A percentile compares a stretch with the other conserved stretches of the same genome.
Conservation (phyloP, 2,888 invertebrate species). For the Drosophila falleni region DNA sequence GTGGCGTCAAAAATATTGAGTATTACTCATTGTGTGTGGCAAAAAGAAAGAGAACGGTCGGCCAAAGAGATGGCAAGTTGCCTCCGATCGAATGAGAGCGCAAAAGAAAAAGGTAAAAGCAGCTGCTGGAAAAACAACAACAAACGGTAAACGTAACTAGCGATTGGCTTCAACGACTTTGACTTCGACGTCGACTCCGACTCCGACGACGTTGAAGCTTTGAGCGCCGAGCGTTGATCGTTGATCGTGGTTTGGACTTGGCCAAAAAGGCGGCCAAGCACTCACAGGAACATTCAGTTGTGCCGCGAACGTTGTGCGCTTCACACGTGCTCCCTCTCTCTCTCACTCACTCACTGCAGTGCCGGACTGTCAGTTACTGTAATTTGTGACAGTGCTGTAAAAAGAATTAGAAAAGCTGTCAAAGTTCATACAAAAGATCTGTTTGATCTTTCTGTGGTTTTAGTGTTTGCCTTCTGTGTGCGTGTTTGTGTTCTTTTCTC, state of each 20-base stretch:
- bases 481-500: constrained; percentile 29
- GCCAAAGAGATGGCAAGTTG: constrained; percentile 40
- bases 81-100: constrained; percentile 58
- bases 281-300: constrained; percentile 83
- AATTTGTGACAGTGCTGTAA: constrained; percentile 34
- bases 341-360: constrained; percentile 12
- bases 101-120: constrained; percentile 76
- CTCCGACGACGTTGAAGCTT: constrained; percentile 5
- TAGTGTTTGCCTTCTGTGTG: constrained; percentile 16
- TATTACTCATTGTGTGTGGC: background rate
- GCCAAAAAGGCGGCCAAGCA: constrained; percentile 82
- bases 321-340: constrained; percentile 75
- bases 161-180: constrained; percentile 38
- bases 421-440: constrained; percentile 26
- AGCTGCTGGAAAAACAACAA: constrained; percentile 51
- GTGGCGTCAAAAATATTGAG: constrained; percentile 46
- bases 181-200: constrained; percentile 24
- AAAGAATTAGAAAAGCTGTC: constrained; percentile 41
- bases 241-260: constrained; percentile 52
- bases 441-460: constrained; percentile 19
- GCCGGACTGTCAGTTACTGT: constrained; percentile 34
- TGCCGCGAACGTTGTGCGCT: constrained; percentile 84
- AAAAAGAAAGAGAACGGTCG: constrained; percentile 26
- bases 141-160: constrained; percentile 56
- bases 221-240: constrained; percentile 10